Evolutionary conservation across 2,113 vertebrate species (phyloP), one percentile per base, ranked within the genome.

Genomic region (Verasper variegatus): DNA sequence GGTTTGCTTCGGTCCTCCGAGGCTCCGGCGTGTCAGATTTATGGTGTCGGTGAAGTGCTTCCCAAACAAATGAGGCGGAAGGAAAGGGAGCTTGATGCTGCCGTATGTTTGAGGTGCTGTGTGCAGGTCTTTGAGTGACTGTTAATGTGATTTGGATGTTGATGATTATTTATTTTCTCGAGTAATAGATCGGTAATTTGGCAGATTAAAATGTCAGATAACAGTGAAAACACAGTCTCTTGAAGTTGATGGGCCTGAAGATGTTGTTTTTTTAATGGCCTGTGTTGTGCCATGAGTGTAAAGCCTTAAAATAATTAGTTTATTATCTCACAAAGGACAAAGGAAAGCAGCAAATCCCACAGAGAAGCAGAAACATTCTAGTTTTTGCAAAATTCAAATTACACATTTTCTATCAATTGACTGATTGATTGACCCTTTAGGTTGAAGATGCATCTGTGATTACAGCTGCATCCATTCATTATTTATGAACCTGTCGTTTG

Each of bases 21-120:
- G 76, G 64, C 70, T 66, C 45, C 20, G 56, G 59, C 23, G 1
- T 65, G 74, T 83, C 80, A 69, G 77, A 73, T 80, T 86, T 77
- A 80, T 86, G 23, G 69, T 66, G 66, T 71, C 84, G 47, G 69
- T 72, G 69, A 83, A 66, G 62, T 37, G 64, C 60, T 71, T 76
- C 35, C 13, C 37, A 76, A 74, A 58, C 52, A 61, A 37, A 61
- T 49, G 23, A 69, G 52, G 35, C 70, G 77, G 64, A 58, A 58
- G 57, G 20, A 68, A 68, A 57, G 74, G 67, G 76, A 31, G 80
- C 62, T 78, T 64, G 27, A 27, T 71, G 91, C 88, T 86, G 56
- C 85, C 61, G 86, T 73, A 64, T 64, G 31, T 61, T 42, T 71
- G 71, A 52, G 61, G 78, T 55, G 68, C 66, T 59, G 21, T 63